Percentiles rank a stretch among this genome's conserved stretches.
These are phyloP conservation scores for Rhopalosiphum maidis DNA, from an alignment of 1,140 invertebrate species.

Conservation along the genomic window DNA sequence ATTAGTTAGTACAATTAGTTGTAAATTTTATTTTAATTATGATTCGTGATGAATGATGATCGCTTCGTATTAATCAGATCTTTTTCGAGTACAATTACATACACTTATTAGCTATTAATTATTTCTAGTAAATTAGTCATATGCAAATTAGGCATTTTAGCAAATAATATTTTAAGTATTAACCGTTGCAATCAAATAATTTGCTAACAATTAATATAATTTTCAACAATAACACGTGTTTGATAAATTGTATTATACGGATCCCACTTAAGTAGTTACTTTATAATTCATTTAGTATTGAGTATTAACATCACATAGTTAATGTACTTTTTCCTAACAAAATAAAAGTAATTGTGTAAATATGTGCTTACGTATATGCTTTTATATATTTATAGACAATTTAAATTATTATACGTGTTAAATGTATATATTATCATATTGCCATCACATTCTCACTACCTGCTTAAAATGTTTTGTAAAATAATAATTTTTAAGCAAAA, in stretches of 20 bases:
- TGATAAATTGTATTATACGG: background rate
- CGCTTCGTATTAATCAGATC: background rate
- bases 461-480: too few relatives aligned
- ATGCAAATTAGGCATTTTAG: background rate
- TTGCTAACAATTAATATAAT: background rate
- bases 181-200: background rate
- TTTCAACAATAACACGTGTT: too few relatives aligned
- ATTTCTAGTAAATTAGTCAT: background rate
- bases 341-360: background rate
- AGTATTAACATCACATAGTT: background rate
- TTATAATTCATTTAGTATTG: background rate
- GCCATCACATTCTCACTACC: too few relatives aligned
- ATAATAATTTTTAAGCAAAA: too few relatives aligned
- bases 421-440: too few relatives aligned
- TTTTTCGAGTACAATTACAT: too few relatives aligned
- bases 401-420: background rate
- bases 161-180: background rate
- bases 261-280: background rate
- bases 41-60: background rate
- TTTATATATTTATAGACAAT: too few relatives aligned
- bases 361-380: background rate
- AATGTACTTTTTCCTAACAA: background rate
- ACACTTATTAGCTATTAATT: too few relatives aligned
- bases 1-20: too few relatives aligned
- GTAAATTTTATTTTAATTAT: background rate